Conservation (phyloP, 1,140 invertebrate species). For the Drosophila ercepeae region DNA sequence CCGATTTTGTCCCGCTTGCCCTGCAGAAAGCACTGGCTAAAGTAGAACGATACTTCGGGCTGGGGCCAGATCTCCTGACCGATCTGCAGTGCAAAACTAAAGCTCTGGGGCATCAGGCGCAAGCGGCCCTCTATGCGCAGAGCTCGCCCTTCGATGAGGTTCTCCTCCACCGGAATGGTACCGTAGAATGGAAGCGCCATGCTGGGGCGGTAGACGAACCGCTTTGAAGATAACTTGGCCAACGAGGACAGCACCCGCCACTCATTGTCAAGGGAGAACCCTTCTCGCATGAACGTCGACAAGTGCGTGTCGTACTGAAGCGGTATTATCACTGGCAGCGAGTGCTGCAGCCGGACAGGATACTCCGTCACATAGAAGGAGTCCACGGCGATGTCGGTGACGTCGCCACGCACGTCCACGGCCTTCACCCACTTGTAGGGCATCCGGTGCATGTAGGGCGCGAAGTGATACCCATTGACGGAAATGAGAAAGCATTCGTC, state of each 20-base stretch:
- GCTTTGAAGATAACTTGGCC: neutral
- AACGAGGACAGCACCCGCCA: constrained; percentile 10
- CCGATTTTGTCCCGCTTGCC: constrained; percentile 53
- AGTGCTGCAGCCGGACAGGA: constrained; percentile 39
- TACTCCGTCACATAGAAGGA: constrained; percentile 54
- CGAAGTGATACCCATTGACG: constrained; percentile 88
- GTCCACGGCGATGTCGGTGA: constrained; percentile 45
- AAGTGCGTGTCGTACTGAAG: neutral
- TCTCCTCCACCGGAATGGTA: constrained; percentile 11
- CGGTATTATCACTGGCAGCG: constrained; percentile 13
- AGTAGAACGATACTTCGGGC: constrained; percentile 85
- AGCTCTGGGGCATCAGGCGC: constrained; percentile 87
- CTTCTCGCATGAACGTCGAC: neutral
- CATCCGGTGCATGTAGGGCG: constrained; percentile 87
- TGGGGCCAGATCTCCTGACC: constrained; percentile 86
- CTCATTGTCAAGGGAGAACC: constrained; percentile 3
- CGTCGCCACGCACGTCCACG: constrained; percentile 53
- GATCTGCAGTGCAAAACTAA: constrained; percentile 87
- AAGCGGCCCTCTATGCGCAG: constrained; percentile 86
- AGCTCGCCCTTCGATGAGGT: constrained; percentile 69
- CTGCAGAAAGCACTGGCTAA: constrained; percentile 86
- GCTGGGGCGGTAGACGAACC: neutral
- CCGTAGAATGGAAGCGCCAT: constrained; percentile 56
- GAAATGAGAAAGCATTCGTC: constrained; percentile 85
- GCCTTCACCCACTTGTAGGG: constrained; percentile 85